Percentiles rank a stretch among this genome's conserved stretches.
phyloP scores from a whole-genome alignment of 2,113 vertebrate genomes.

The Bujurquina vittata region DNA sequence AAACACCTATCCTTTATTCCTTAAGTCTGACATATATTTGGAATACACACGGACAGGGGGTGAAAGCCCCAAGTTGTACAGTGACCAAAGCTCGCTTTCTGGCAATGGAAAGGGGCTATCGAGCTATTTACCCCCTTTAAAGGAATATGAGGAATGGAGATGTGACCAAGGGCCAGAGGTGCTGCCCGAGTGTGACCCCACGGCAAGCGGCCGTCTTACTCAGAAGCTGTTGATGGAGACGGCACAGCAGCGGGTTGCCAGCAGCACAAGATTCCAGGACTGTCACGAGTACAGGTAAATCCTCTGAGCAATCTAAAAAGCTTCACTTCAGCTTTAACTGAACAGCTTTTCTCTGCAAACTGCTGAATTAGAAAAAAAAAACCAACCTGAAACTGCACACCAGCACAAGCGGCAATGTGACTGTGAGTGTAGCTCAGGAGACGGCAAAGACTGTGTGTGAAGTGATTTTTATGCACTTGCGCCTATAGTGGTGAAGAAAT shows the following conservation, averaged over 20 bases:
- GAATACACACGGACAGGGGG: slow-evolving; percentile 92
- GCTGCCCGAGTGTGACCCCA: slow-evolving; percentile 77
- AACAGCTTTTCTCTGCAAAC: slow-evolving; percentile 51
- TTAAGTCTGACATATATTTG: slow-evolving; percentile 97
- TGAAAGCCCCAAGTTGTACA: slow-evolving; percentile 92
- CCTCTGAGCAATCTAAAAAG: slow-evolving; percentile 41
- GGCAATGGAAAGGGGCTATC: slow-evolving; percentile 86
- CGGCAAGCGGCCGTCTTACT: slow-evolving; percentile 82
- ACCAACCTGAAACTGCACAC: slow-evolving; percentile 29
- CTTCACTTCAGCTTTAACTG: slow-evolving; percentile 40
- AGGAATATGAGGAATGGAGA: slow-evolving; percentile 92
- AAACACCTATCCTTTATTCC: slow-evolving; percentile 95
- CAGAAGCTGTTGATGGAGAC: slow-evolving; percentile 92
- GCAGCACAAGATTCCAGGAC: slow-evolving; percentile 85
- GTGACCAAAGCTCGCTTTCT: slow-evolving; percentile 87
- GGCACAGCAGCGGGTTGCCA: slow-evolving; percentile 80
- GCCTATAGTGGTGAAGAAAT: slow-evolving; percentile 43
- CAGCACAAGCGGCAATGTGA: slow-evolving; percentile 44
- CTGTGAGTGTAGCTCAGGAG: slow-evolving; percentile 54
- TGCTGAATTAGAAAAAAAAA: slow-evolving; percentile 56
- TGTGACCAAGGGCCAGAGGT: slow-evolving; percentile 84
- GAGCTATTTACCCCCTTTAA: slow-evolving; percentile 90
- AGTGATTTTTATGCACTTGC: slow-evolving; percentile 52
- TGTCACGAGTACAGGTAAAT: slow-evolving; percentile 91
- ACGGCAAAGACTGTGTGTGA: slow-evolving; percentile 51